Conservation (phyloP, 30 jellyfish, hydroid and myxozoan genomes). For the Chironex yamaguchii region DNA sequence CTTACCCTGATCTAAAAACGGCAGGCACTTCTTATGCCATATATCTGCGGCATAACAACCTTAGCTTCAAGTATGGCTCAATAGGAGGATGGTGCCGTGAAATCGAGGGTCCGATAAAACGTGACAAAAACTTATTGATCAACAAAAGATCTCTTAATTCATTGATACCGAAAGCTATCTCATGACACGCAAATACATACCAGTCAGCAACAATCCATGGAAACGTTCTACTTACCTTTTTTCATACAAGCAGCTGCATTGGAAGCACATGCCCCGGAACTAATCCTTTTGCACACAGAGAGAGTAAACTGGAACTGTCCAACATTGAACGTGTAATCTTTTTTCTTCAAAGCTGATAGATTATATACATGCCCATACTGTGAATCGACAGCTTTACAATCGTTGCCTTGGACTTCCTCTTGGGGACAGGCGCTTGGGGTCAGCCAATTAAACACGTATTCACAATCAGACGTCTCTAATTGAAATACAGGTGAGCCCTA, state of each 20-base stretch:
- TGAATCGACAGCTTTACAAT: constrained; percentile 64
- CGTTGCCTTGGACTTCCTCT: neutral
- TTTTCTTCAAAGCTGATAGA: constrained; percentile 15
- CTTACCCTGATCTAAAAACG: no score
- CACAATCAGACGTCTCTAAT: constrained; percentile 71
- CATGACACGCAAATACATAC: no score
- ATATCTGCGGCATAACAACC: no score
- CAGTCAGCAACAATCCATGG: no score
- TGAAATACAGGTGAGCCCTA: constrained; percentile 90
- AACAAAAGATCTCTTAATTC: no score
- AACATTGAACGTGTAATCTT: neutral
- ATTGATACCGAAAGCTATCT: no score
- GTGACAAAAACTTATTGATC: neutral
- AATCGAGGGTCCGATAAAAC: neutral
- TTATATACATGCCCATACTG: constrained; percentile 59
- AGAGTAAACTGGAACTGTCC: constrained; percentile 22
- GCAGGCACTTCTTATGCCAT: no score
- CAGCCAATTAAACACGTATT: constrained; percentile 74
- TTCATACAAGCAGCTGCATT: constrained; percentile 49
- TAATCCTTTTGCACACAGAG: constrained; percentile 45
- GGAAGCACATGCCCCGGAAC: constrained; percentile 35
- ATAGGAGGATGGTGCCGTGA: no score
- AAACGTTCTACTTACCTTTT: constrained; percentile 31
- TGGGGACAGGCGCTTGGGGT: constrained; percentile 87
- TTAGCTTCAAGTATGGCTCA: no score